Evolutionary conservation across 1,140 invertebrate genomes (phyloP), one percentile per base, ranked within the genome.

Genomic region (Eufriesea mexicana): DNA sequence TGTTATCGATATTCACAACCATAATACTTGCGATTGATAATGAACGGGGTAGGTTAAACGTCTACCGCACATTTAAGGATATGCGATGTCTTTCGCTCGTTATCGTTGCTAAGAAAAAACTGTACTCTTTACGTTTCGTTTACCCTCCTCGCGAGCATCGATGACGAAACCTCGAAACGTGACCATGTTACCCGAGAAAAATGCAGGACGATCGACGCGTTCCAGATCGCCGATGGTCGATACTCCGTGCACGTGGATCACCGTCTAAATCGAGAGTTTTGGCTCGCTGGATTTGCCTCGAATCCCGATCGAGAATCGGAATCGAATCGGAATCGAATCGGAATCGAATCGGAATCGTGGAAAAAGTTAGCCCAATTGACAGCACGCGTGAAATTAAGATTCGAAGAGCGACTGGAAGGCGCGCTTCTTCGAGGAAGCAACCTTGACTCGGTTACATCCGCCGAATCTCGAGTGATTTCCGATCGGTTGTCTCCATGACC

Each of bases 11-110:
- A 91, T 83, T 93, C 93, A 93, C 92, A 93, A 94, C 92, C 93
- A 88, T 92, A 91, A 92, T 92, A 92, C 89, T 92, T 91, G 91
- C 87, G 90, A 91, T 91, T 92, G 86, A 91, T 90, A 91, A 89
- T 59, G 70, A 86, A 70, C 54, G 71, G 62, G 57, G 54, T 25
- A 42, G 49, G 25, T 59, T 14, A 51, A 35, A 42, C 68, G 64
- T 67, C 42, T 61, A 70, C 20, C 82, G 82, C 5, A 4, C 75
- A 42, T 75, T 55, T 78, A 80, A 78, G 73, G 51, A 77, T 35
- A 47, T 64, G 79, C 49, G 62, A 28, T 49, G 42, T 28, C 51
- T 16, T 20, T 61, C 54, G 71, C 70, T 70, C 64, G 73, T 82
- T 71, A 59, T 76, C 85, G 84, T 84, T 75, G 81, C 28, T 79